These are phyloP conservation scores for Pseudococcus longispinus DNA, from an alignment of 2,888 invertebrate genomes.

Conservation along the genomic window DNA sequence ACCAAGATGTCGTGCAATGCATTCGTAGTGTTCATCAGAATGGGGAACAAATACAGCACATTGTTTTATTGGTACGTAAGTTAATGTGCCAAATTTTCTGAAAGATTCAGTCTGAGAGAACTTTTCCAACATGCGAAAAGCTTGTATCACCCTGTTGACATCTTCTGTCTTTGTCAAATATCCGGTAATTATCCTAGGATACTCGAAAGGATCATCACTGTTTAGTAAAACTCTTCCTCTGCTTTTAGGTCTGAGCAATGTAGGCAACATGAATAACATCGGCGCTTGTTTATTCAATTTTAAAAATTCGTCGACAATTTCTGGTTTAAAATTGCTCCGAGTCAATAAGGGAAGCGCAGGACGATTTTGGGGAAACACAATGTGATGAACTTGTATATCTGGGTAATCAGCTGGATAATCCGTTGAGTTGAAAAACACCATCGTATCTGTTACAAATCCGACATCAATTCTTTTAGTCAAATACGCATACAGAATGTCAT, in stretches of 20 bases:
- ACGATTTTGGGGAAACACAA: background rate
- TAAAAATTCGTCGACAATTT: background rate
- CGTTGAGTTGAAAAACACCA: background rate
- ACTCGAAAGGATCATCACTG: background rate
- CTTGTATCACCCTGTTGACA: background rate
- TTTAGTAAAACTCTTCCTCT: conserved; percentile 27
- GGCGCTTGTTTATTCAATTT: background rate
- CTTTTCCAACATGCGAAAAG: background rate
- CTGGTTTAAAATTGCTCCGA: background rate
- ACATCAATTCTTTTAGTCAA: background rate
- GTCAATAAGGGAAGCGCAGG: background rate
- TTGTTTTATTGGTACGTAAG: background rate
- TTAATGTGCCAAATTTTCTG: background rate
- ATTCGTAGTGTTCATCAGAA: conserved; percentile 39
- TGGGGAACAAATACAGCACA: background rate
- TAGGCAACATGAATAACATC: background rate
- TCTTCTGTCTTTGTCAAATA: conserved; percentile 37
- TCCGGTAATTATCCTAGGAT: conserved; percentile 2
- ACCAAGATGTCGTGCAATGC: conserved; percentile 11
- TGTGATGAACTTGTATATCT: conserved; percentile 22
- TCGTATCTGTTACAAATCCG: background rate
- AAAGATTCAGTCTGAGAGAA: background rate
- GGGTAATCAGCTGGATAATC: background rate
- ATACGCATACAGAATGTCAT: background rate
- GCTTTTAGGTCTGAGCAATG: conserved; percentile 32